Evolutionary conservation across 1,140 invertebrate genomes (phyloP), one percentile per base, ranked within the genome.

Genomic region (Drosophila subobscura): DNA sequence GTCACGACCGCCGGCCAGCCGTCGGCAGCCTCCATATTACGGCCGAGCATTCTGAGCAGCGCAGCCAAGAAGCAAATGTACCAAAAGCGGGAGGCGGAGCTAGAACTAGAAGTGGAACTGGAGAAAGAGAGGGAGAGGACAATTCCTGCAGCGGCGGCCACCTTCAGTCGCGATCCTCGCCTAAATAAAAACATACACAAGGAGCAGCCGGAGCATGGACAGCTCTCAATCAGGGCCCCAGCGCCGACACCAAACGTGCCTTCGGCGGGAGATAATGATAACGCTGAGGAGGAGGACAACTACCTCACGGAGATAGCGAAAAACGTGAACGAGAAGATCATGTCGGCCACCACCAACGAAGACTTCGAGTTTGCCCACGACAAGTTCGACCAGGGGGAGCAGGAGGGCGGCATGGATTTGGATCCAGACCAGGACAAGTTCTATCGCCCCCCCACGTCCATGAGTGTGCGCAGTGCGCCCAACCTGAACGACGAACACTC

Each of bases 261-360:
- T 1, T 4, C 71, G 7, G 10, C 53, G 0, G 44, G 47, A 22
- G 75, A 60, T 0, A 72, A 75, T 42, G 75, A 60, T 0, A 72
- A 75, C 42, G 41, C 61, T 27, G 80, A 85, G 23, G 90, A 91
- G 56, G 91, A 91, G 40, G 91, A 91, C 64, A 91, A 90, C 47
- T 91, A 90, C 64, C 56, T 91, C 4, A 91, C 91, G 10, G 88
- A 89, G 51, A 91, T 91, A 8, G 91, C 91, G 0, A 91, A 91
- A 54, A 91, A 90, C 49, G 89, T 91, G 1, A 91, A 91, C 47
- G 90, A 91, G 29, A 91, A 91, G 53, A 91, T 91, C 44, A 91
- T 91, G 90, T 90, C 90, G 47, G 74, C 83, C 0, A 77, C 81
- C 12, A 84, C 75, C 6, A 89, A 89, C 60, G 71, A 88, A 55